Base-by-base conservation (phyloP, 2,113 vertebrate genomes). In the Myxocyprinus asiaticus region DNA sequence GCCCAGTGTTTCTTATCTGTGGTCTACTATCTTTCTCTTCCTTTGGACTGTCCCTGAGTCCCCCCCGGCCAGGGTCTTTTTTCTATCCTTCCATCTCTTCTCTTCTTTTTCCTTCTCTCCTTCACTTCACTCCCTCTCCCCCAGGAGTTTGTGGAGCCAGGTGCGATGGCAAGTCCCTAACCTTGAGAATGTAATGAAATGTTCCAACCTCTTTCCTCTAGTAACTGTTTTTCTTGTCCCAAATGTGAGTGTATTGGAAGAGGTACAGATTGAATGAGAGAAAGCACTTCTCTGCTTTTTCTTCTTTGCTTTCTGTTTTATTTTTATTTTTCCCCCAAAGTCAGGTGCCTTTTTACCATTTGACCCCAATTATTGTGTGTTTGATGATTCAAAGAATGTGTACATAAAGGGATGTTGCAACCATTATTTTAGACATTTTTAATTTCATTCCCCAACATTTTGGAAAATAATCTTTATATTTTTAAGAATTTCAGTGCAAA, bases 181-280 rank as follows among this genome's bases (percentile, higher is more conserved):
- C 83, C 83, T 85, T 86, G 85, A 81, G 68, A n/a, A n/a, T n/a
- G n/a, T n/a, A 83, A 81, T 73, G 22, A 78, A 78, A 71, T 82
- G 74, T 80, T 76, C 44, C 63, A 70, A 45, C 48, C n/a, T n/a
- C n/a, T n/a, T n/a, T n/a, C n/a, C n/a, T n/a, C n/a, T n/a, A n/a
- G 70, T 72, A 67, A 2, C 69, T 74, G 61, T 72, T 58, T 77
- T 80, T 48, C 51, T n/a, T 11, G 72, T 56, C 9, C 76, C 17
- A 77, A 58, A 83, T 71, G 8, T 51, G 62, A 58, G 47, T 47
- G 45, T 17, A 6, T 33, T 68, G 56, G 51, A 9, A 73, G 42
- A n/a, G 69, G 69, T 77, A 74, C 42, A 9, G 56, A 7, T 17
- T n/a, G n/a, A n/a, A n/a, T 42, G 3, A 63, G 15, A 17, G 44